These are phyloP conservation scores for Sinocyclocheilus maitianheensis DNA, from an alignment of 2,113 vertebrate genomes.

Conservation along the genomic window DNA sequence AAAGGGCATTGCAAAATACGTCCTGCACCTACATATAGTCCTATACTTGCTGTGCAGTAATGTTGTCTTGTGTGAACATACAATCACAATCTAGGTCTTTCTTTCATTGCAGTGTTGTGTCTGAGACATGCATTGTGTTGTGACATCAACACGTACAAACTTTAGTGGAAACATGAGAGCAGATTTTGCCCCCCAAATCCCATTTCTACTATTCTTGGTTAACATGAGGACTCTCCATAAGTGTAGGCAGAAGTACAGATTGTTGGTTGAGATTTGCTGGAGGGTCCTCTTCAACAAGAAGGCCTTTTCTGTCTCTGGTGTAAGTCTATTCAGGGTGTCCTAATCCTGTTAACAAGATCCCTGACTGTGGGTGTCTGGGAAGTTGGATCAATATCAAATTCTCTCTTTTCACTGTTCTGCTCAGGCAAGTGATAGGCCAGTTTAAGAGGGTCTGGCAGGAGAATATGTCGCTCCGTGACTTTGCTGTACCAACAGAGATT, in stretches of 20 bases:
- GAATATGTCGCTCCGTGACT: conserved; percentile 31
- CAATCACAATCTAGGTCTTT: not conserved
- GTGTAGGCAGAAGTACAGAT: conserved; percentile 51
- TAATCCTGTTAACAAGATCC: conserved; percentile 65
- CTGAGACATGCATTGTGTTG: conserved; percentile 28
- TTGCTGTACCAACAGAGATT: conserved; percentile 42
- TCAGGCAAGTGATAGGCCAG: conserved; percentile 53
- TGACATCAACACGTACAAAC: conserved; percentile 3
- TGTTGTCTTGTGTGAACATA: not conserved
- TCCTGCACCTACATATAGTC: not conserved
- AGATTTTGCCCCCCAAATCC: conserved; percentile 8
- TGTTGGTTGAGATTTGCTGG: conserved; percentile 39
- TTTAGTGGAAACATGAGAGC: conserved; percentile 11
- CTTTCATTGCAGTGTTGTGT: not conserved
- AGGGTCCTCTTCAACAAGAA: conserved; percentile 45
- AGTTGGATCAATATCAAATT: conserved; percentile 64
- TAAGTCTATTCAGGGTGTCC: conserved; percentile 58
- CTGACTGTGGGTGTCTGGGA: conserved; percentile 61
- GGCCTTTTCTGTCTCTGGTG: conserved; percentile 55
- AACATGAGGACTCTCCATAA: conserved; percentile 53
- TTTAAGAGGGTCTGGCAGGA: conserved; percentile 52
- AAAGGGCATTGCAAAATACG: not conserved
- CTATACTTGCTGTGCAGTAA: not conserved
- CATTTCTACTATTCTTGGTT: conserved; percentile 36
- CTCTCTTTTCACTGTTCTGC: conserved; percentile 57